A percentile compares a stretch with the other conserved stretches of the same genome.
Evolutionary conservation across 2,113 vertebrate genomes (phyloP).

Genomic region (Leiothrix lutea): DNA sequence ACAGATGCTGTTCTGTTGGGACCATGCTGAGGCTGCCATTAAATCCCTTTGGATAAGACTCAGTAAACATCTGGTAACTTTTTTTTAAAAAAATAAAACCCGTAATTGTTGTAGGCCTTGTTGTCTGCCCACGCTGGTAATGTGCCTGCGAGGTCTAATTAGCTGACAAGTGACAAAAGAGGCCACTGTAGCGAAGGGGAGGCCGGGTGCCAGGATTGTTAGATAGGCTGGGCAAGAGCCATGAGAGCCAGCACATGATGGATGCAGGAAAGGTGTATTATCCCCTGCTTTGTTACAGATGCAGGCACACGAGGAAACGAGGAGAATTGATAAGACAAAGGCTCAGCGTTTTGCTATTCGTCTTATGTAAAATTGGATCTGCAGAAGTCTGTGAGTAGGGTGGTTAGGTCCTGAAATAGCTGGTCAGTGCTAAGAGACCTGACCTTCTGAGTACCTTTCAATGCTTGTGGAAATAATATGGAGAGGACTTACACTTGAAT

Average conservation of each 20-base stretch:
- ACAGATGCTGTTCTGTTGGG: not conserved
- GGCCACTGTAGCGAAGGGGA: not conserved
- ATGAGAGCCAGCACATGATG: not conserved
- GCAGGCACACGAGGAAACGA: not conserved
- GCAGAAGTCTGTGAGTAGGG: not conserved
- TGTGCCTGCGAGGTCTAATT: not conserved
- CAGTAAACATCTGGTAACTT: constrained; percentile 25
- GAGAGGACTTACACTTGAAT: not conserved
- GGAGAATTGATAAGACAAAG: not conserved
- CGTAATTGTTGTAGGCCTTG: constrained; percentile 5
- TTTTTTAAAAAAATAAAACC: not conserved
- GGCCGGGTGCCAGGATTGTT: not conserved
- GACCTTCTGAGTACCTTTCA: not conserved
- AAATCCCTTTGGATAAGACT: constrained; percentile 13
- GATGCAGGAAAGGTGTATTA: not conserved
- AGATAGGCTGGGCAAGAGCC: not conserved
- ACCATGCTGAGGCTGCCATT: not conserved
- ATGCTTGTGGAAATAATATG: not conserved
- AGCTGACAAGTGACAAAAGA: constrained; percentile 42
- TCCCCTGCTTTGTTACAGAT: not conserved
- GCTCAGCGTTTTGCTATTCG: not conserved
- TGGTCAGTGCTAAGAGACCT: not conserved
- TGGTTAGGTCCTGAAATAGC: not conserved
- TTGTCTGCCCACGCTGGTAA: constrained; percentile 10
- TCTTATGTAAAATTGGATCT: not conserved